These are phyloP conservation scores for Drosophila glabriapex DNA, from an alignment of 2,888 invertebrate genomes.

Conservation along the genomic window DNA sequence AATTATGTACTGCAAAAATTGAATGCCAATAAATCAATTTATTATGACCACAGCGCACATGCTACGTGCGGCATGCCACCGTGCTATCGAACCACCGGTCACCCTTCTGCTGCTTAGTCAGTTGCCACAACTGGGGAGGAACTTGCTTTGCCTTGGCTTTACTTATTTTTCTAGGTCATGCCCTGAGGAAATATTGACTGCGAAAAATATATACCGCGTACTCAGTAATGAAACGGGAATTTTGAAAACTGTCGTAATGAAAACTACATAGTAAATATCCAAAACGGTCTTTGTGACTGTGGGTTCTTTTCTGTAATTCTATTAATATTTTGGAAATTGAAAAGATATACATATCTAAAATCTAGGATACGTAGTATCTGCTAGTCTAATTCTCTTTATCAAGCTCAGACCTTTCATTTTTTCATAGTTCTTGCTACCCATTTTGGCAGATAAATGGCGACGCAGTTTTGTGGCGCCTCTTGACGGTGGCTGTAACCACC, in stretches of 20 bases:
- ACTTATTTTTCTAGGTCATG: constrained; percentile 71
- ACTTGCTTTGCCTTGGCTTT: constrained; percentile 18
- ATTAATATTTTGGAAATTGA: not conserved
- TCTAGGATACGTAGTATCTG: constrained; percentile 7
- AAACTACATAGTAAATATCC: not conserved
- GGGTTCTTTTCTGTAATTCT: not conserved
- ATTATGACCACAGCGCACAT: constrained; percentile 51
- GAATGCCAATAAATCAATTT: constrained; percentile 73
- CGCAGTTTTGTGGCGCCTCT: constrained; percentile 72
- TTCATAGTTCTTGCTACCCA: constrained; percentile 38
- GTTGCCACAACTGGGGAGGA: constrained; percentile 24
- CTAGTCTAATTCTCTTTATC: not conserved
- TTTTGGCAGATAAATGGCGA: constrained; percentile 77
- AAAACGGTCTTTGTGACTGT: not conserved
- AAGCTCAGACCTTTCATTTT: not conserved
- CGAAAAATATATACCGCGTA: constrained; percentile 28
- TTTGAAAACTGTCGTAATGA: not conserved
- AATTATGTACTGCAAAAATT: constrained; percentile 67
- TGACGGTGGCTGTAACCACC: constrained; percentile 47
- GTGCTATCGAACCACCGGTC: not conserved
- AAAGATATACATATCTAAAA: not conserved
- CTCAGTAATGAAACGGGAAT: rapidly evolving
- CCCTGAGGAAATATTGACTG: constrained; percentile 15
- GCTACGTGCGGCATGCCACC: constrained; percentile 30
- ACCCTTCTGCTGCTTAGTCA: constrained; percentile 31